Evolutionary conservation across 2,113 vertebrate genomes (phyloP).

Genomic region (Colaptes auratus): DNA sequence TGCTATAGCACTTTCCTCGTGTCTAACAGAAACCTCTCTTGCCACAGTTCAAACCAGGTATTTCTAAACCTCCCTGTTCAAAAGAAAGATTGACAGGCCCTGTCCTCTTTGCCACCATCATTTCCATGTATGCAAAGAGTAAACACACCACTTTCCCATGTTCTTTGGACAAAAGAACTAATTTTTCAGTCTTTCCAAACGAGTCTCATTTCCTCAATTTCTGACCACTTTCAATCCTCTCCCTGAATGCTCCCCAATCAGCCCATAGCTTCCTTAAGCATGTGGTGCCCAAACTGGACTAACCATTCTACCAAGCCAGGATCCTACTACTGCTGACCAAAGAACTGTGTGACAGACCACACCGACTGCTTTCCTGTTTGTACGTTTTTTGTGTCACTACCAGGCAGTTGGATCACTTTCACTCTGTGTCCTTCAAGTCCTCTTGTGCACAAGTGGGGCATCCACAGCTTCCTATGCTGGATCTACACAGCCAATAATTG

Average conservation of each 20-base stretch:
- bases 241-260: background rate
- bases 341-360: background rate
- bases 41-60: background rate
- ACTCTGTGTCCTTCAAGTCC: background rate
- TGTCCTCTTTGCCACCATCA: background rate
- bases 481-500: too few relatives aligned
- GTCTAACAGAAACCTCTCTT: background rate
- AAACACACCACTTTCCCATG: rapidly evolving
- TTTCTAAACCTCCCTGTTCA: background rate
- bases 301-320: background rate
- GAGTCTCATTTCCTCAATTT: background rate
- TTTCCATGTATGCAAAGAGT: background rate
- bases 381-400: background rate
- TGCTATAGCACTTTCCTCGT: background rate
- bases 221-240: background rate
- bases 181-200: background rate
- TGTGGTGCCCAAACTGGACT: background rate
- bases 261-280: background rate
- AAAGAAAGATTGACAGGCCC: background rate
- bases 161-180: background rate
- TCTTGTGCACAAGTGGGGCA: background rate
- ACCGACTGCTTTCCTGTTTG: background rate
- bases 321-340: background rate
- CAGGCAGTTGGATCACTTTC: background rate
- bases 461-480: background rate